Percentiles rank a stretch among this genome's conserved stretches.
Evolutionary conservation across 2,888 invertebrate species (phyloP).

Genomic region (Mechanitis mazaeus): DNA sequence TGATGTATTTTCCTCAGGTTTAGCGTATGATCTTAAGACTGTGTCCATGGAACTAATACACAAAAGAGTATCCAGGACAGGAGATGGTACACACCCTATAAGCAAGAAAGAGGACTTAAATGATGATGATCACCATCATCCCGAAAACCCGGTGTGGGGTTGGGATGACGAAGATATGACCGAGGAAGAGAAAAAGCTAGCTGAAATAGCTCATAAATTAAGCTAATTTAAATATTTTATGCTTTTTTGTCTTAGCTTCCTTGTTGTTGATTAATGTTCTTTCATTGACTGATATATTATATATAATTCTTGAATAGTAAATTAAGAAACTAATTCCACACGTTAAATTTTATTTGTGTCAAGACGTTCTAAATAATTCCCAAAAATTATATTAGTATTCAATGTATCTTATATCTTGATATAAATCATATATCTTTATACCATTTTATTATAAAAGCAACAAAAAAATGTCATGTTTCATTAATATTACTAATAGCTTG

Average conservation of each 20-base stretch:
- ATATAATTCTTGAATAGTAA: not conserved
- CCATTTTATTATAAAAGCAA: no score
- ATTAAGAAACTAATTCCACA: constrained; percentile 8
- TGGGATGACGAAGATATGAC: constrained; percentile 89
- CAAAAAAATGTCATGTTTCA: no score
- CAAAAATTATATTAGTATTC: not conserved
- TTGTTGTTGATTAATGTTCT: not conserved
- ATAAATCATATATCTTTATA: no score
- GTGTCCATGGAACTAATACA: constrained; percentile 83
- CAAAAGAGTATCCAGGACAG: constrained; percentile 82
- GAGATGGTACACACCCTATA: constrained; percentile 80
- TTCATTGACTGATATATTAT: constrained; percentile 12
- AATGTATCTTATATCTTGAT: no score
- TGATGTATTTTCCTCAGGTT: constrained; percentile 69
- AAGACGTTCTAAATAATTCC: no score
- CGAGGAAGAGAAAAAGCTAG: constrained; percentile 79
- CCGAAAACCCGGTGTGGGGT: constrained; percentile 82
- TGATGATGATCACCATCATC: constrained; percentile 53
- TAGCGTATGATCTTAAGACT: constrained; percentile 90
- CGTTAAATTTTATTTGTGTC: not conserved
- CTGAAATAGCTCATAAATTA: constrained; percentile 58
- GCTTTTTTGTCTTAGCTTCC: not conserved
- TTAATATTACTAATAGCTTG: no score
- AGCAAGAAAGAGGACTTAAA: constrained; percentile 34
- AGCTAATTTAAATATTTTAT: constrained; percentile 35